phyloP scores from a whole-genome alignment of 2,797 vertebrate species.

The Nyctibius grandis region DNA sequence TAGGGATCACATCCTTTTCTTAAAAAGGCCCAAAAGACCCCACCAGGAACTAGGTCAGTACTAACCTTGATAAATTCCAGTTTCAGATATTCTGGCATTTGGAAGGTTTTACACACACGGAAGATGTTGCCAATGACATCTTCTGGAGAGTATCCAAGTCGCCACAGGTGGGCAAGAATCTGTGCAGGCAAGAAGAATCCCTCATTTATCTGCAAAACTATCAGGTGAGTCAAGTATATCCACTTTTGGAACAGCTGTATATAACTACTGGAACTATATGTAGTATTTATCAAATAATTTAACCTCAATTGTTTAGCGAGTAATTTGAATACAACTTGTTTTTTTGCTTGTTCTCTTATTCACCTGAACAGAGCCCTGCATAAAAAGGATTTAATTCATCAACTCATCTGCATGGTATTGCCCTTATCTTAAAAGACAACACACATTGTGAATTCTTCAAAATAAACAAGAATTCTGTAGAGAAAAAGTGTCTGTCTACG shows the following conservation, averaged over 20 bases:
- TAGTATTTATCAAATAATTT: not conserved
- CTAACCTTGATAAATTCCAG: slow-evolving; percentile 96
- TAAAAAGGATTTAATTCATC: not conserved
- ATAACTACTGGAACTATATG: not conserved
- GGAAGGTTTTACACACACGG: slow-evolving; percentile 95
- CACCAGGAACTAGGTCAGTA: not conserved
- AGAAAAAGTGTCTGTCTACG: not conserved
- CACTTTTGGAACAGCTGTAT: not conserved
- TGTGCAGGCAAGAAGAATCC: slow-evolving; percentile 26
- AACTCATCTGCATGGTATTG: not conserved
- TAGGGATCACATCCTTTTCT: not conserved
- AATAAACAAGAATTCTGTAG: not conserved
- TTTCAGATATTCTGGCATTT: slow-evolving; percentile 95
- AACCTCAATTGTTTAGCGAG: not conserved
- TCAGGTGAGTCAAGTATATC: not conserved
- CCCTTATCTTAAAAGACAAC: not conserved
- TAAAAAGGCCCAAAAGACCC: not conserved
- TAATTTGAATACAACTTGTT: not conserved
- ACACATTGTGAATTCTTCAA: not conserved
- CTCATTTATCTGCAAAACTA: not conserved
- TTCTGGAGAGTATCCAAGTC: slow-evolving; percentile 92
- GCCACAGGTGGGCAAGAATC: slow-evolving; percentile 94
- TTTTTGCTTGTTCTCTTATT: not conserved
- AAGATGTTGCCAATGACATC: slow-evolving; percentile 97
- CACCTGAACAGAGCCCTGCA: not conserved